Evolutionary conservation across 2,113 vertebrate genomes (phyloP).

Genomic region (Centropus unirufus): DNA sequence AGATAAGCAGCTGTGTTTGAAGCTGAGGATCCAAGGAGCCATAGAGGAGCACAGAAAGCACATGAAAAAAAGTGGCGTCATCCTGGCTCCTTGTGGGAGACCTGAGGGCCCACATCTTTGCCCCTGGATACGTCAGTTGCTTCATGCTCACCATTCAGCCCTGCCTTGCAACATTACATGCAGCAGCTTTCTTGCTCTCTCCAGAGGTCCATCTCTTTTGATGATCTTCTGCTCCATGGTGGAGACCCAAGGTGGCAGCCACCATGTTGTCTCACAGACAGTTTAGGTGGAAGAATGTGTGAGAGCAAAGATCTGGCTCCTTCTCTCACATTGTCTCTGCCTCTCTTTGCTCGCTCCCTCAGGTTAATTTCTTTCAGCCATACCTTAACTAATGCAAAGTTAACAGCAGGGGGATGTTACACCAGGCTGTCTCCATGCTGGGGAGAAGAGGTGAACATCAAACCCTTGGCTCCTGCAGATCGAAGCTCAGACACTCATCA

Average conservation of each 20-base stretch:
- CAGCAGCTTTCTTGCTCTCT: neutral
- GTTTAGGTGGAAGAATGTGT: neutral
- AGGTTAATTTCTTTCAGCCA: neutral
- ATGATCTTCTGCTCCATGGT: neutral
- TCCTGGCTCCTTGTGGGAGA: neutral
- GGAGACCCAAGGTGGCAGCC: neutral
- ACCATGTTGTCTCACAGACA: fast-evolving
- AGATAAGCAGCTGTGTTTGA: slow-evolving; percentile 69
- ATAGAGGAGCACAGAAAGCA: neutral
- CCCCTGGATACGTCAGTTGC: neutral
- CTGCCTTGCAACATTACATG: neutral
- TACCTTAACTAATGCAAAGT: neutral
- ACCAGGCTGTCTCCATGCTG: neutral
- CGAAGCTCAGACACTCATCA: neutral
- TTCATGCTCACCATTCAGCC: neutral
- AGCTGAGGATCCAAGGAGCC: slow-evolving; percentile 46
- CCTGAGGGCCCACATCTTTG: neutral
- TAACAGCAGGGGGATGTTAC: fast-evolving
- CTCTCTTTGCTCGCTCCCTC: neutral
- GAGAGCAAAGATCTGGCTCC: neutral
- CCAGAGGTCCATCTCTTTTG: neutral
- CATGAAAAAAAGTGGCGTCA: neutral
- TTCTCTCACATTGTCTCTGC: neutral
- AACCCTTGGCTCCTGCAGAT: neutral
- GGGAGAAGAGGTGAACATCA: neutral